phyloP scores from a whole-genome alignment of 2,797 vertebrate genomes.

The Catamblyrhynchus diadema region DNA sequence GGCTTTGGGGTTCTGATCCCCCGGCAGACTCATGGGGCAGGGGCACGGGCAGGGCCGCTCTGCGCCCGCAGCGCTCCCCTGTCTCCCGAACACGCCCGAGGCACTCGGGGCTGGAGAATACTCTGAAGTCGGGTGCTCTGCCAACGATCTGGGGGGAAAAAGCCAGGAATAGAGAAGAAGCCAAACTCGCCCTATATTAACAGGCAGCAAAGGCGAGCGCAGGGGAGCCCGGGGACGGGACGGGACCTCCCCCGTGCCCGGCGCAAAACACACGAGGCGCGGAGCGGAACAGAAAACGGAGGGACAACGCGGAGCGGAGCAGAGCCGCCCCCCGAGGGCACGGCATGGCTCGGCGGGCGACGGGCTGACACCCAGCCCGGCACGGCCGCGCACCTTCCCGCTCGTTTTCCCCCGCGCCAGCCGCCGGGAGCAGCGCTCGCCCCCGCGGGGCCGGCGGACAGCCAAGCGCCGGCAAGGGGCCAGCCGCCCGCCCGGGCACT shows the following conservation, averaged over 20 bases:
- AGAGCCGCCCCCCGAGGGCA: neutral
- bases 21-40: neutral
- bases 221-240: neutral
- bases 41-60: neutral
- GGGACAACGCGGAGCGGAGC: neutral
- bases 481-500: neutral
- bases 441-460: neutral
- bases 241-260: neutral
- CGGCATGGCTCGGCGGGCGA: neutral
- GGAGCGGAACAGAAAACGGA: neutral
- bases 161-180: rapidly evolving
- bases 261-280: no score
- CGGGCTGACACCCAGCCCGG: neutral
- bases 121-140: neutral
- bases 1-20: rapidly evolving
- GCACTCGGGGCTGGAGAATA: neutral
- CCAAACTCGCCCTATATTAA: rapidly evolving
- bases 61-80: neutral
- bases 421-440: neutral
- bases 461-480: neutral
- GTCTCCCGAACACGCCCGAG: neutral
- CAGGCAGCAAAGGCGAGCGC: neutral
- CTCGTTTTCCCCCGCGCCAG: neutral
- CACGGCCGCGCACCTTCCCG: neutral
- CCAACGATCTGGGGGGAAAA: rapidly evolving